phyloP scores from a whole-genome alignment of 1,140 invertebrate genomes.

The Proctacanthus coquilletti region DNA sequence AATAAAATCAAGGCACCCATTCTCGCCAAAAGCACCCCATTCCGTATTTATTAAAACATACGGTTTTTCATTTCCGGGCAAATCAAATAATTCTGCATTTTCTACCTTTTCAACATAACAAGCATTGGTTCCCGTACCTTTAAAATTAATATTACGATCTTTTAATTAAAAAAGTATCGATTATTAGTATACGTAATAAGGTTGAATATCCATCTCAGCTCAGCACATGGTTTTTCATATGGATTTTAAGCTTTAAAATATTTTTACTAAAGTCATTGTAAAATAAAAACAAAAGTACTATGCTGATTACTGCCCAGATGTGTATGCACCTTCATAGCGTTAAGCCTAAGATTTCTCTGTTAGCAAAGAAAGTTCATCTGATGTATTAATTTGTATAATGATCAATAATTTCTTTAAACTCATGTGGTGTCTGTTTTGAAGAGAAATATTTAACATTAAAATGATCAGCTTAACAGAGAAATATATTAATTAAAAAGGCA shows the following conservation, averaged over 20 bases:
- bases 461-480: too few relatives aligned
- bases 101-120: slow-evolving; percentile 82
- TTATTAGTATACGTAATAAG: too few relatives aligned
- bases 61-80: slow-evolving; percentile 29
- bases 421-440: too few relatives aligned
- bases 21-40: slow-evolving; percentile 94
- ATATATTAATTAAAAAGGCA: too few relatives aligned
- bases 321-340: too few relatives aligned
- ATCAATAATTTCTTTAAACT: too few relatives aligned
- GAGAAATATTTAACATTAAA: too few relatives aligned
- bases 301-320: slow-evolving; percentile 77
- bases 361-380: too few relatives aligned
- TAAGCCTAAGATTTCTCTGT: too few relatives aligned
- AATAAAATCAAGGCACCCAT: slow-evolving; percentile 71
- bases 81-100: slow-evolving; percentile 47
- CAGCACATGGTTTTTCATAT: slow-evolving; percentile 1
- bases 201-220: too few relatives aligned
- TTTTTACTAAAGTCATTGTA: too few relatives aligned
- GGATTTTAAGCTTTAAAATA: neutral
- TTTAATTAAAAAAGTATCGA: neutral
- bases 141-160: slow-evolving; percentile 5
- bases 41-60: slow-evolving; percentile 86
- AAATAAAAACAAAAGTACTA: slow-evolving; percentile 30
- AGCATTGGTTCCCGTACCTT: slow-evolving; percentile 89
- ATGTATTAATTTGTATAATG: too few relatives aligned